Evolutionary conservation across 2,113 vertebrate genomes (phyloP).

Genomic region (Ivindomyrus marchei): DNA sequence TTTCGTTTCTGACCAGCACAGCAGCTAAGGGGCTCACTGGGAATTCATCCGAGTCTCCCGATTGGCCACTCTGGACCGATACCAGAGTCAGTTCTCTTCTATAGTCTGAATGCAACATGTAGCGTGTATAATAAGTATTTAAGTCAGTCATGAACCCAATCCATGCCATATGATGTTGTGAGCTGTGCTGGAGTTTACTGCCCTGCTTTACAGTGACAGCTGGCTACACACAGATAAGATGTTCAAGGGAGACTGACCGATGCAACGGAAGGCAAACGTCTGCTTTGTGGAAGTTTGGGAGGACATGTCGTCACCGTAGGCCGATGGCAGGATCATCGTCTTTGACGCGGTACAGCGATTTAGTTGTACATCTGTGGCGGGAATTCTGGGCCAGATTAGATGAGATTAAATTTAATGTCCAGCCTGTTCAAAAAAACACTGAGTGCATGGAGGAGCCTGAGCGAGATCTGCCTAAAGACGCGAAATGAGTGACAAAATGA

Average conservation of each 20-base stretch:
- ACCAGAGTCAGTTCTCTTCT: neutral
- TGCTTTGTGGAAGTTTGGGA: neutral
- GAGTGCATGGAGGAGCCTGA: neutral
- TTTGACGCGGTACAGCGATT: neutral
- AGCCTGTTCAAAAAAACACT: too few species aligned
- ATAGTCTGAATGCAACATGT: neutral
- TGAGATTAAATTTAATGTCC: neutral
- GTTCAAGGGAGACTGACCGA: neutral
- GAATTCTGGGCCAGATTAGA: conserved; percentile 1
- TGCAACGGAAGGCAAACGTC: neutral
- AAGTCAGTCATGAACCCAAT: neutral
- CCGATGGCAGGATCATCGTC: neutral
- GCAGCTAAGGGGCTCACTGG: neutral
- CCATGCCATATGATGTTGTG: neutral
- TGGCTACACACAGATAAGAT: neutral
- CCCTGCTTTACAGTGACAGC: neutral
- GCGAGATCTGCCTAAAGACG: neutral
- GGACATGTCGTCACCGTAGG: neutral
- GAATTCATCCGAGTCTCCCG: neutral
- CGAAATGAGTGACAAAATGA: neutral
- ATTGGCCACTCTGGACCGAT: neutral
- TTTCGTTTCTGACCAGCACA: neutral
- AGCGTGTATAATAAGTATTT: neutral
- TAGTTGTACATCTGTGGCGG: neutral
- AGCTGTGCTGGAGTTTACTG: neutral